A percentile compares a stretch with the other conserved stretches of the same genome.
Conservation (phyloP, 2,113 vertebrate genomes). For the Aleadryas rufinucha region DNA sequence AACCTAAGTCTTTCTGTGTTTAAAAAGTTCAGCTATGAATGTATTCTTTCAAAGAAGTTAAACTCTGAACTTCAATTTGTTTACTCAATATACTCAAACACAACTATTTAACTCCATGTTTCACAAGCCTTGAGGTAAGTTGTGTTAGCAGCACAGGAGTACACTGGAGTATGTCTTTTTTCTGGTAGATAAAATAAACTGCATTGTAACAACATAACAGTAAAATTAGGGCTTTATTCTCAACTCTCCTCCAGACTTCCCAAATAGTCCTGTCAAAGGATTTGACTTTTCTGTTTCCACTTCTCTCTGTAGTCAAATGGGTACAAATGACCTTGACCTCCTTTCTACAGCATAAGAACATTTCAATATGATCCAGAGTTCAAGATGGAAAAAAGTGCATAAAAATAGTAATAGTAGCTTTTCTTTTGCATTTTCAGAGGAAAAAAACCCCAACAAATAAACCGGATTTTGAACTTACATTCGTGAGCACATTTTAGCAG, state of each 20-base stretch:
- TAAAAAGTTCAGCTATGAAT: neutral
- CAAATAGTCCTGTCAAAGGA: neutral
- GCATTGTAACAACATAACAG: neutral
- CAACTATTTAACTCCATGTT: neutral
- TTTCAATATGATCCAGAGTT: neutral
- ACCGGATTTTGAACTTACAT: conserved; percentile 75
- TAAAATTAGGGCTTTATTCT: neutral
- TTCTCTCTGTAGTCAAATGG: neutral
- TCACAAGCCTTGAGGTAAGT: neutral
- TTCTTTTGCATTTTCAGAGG: neutral
- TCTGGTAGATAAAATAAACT: neutral
- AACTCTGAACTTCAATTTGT: neutral
- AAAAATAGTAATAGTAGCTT: neutral
- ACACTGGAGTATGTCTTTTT: neutral
- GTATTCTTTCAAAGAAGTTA: neutral
- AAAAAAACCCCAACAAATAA: neutral
- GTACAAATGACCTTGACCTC: neutral
- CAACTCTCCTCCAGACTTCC: neutral
- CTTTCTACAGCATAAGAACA: neutral
- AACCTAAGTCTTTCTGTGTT: neutral
- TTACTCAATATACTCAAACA: neutral
- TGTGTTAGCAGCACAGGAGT: neutral
- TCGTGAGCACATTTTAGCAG: conserved; percentile 85
- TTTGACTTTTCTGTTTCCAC: neutral
- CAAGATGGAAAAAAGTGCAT: neutral